Conservation (phyloP, 2,113 vertebrate genomes). For the Desmodus rotundus region DNA sequence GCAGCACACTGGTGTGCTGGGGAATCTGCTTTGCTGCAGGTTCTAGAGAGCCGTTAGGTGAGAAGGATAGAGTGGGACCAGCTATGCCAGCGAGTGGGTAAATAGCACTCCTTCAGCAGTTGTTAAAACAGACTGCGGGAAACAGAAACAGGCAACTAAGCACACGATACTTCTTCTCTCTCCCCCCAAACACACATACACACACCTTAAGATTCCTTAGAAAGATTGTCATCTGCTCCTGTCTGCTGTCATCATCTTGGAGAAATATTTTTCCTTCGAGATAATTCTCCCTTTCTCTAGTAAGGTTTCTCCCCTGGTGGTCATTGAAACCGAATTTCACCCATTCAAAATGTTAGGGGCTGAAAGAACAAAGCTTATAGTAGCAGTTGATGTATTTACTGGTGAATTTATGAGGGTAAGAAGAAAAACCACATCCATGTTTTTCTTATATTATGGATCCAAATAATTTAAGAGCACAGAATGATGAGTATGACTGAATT, state of each 20-base stretch:
- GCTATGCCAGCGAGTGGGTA: background rate
- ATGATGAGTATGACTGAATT: background rate
- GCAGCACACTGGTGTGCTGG: background rate
- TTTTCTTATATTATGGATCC: background rate
- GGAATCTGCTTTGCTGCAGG: background rate
- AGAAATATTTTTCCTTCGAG: background rate
- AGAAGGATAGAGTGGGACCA: background rate
- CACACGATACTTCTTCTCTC: background rate
- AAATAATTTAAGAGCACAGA: background rate
- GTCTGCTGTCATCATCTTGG: background rate
- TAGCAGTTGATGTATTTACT: background rate
- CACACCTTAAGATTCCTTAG: background rate
- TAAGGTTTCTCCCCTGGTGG: background rate
- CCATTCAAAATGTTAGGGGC: background rate
- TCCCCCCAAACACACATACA: background rate
- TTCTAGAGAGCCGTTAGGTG: background rate
- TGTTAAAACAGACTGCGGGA: background rate
- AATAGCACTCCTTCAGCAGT: background rate
- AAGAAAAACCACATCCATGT: background rate
- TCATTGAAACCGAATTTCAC: background rate
- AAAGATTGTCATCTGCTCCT: background rate
- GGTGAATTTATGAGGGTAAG: background rate
- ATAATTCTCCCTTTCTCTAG: background rate
- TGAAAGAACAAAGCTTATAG: background rate
- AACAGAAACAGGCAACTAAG: background rate